Base-by-base conservation (phyloP, 1,140 invertebrate species). In the Oreohelix idahoensis region DNA sequence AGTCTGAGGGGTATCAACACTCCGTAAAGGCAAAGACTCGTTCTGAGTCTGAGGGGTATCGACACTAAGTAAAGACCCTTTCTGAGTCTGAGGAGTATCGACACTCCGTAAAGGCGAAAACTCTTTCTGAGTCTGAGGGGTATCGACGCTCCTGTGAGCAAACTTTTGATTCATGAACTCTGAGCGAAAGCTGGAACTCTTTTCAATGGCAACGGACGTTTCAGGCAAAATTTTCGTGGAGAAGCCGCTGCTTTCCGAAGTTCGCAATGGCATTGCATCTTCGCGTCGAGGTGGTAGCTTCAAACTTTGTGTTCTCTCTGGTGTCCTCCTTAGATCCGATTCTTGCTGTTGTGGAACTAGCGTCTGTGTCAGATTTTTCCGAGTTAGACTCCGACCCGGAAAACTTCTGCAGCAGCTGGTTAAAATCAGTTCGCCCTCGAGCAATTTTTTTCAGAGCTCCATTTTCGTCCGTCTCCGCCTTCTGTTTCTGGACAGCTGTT, bases 341-440 rank as follows among this genome's bases (percentile, higher is more conserved):
- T 84, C 84, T 73, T 85, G 38, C 42, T 32, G 36, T 49, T 1
- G 78, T 26, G 11, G 29, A 32, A 5, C 42, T 42, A 5, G 49
- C 49, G 0, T 26, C 63, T 11, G 74, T 63, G 49, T 84, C 81
- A 4, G 81, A 83, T 32, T 74, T 71, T 32, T 86, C 84, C 8
- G 86, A 85, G 51, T 83, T 84, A 63, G 86, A 87, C 26, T 87
- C 86, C 0, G 86, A 87, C 36, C 82, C 75, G 36, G 86, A 87
- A 73, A 87, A 87, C 70, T 85, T 87, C 36, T 84, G 80, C 8
- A 87, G 73, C 0, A 87, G 83, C 51, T 83, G 83, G 26, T 53
- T 70, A 53, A 87, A 84, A 17, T 87, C 81, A 35, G 81, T 83
- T 17, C 81, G 49, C 1, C 81, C 42, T 13, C 36, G n/a, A 23